Evolutionary conservation across 2,113 vertebrate genomes (phyloP).

Genomic region (Diphyllodes magnificus): DNA sequence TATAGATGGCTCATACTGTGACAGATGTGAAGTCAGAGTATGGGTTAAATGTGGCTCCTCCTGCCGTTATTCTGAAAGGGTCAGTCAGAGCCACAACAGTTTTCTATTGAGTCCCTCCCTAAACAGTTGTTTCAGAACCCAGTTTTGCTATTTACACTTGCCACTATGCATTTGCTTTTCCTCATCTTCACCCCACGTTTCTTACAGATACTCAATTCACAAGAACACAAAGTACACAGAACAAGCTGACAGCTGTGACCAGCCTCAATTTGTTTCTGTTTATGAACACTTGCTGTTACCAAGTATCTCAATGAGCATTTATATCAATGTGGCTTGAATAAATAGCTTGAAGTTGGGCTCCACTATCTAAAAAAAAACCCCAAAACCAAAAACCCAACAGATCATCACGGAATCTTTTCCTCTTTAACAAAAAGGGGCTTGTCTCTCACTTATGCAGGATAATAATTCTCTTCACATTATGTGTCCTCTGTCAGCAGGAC

Average conservation of each 20-base stretch:
- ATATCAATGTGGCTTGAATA: not conserved
- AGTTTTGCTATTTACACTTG: conserved; percentile 37
- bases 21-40: not conserved
- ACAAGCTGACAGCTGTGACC: conserved; percentile 35
- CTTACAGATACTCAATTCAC: conserved; percentile 50
- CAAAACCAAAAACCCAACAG: not conserved
- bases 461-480: not conserved
- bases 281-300: conserved; percentile 12
- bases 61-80: not conserved
- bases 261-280: conserved; percentile 27
- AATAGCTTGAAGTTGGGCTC: not conserved
- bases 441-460: not conserved
- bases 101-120: not conserved
- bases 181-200: not conserved
- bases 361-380: not conserved
- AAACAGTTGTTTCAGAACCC: conserved; percentile 25
- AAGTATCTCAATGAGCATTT: not conserved
- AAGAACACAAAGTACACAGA: conserved; percentile 30
- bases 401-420: not conserved
- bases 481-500: not conserved
- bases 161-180: conserved; percentile 23
- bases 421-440: not conserved
- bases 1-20: not conserved
- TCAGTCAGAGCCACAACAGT: not conserved
- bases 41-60: not conserved